Base-by-base conservation (phyloP, 2,888 invertebrate species). In the Chorisops tibialis region DNA sequence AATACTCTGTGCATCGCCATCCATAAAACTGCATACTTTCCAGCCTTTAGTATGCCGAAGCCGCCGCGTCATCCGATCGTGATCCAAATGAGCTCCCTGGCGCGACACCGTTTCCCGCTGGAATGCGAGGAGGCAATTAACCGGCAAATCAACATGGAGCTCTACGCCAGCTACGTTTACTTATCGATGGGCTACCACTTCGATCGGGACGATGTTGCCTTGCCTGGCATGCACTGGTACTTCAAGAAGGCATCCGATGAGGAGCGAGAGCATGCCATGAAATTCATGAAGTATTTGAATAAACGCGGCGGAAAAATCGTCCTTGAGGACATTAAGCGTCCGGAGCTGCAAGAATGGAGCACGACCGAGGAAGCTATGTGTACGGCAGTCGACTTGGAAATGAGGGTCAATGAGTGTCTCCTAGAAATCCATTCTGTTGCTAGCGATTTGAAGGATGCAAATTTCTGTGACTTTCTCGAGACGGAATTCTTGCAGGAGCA, bases 261-360 rank as follows among this genome's bases (percentile, higher is more conserved):
- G 72, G 93, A 94, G 74, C 82, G 88, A 16, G 87, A 85, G 67
- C 93, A 93, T 75, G 93, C 91, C 1, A 83, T 85, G 78, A 87
- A 85, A 70, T 76, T 90, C 5, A 83, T 89, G 82, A 81, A 81
- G 62, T 89, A 87, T 70, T 81, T 86, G 72, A 91, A 91, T 74
- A 85, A 87, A 72, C 81, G 93, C 49, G 93, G 93, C 3, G 93
- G 93, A 1, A 81, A 82, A 11, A 83, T 93, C 66, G 78, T 84
- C 48, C 79, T 92, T 14, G 81, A 81, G 59, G 81, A 82, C 62
- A 83, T 93, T 54, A 78, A 81, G 67, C 83, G 84, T 18, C 89
- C 90, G 0, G 74, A 75, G 45, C 80, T 80, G 66, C 82, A 83
- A 69, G 84, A 86, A 68, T 91, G 89, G 89, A 81, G 82, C 18